Base-by-base conservation (phyloP, 2,888 invertebrate species). In the Drosophila mulleri region DNA sequence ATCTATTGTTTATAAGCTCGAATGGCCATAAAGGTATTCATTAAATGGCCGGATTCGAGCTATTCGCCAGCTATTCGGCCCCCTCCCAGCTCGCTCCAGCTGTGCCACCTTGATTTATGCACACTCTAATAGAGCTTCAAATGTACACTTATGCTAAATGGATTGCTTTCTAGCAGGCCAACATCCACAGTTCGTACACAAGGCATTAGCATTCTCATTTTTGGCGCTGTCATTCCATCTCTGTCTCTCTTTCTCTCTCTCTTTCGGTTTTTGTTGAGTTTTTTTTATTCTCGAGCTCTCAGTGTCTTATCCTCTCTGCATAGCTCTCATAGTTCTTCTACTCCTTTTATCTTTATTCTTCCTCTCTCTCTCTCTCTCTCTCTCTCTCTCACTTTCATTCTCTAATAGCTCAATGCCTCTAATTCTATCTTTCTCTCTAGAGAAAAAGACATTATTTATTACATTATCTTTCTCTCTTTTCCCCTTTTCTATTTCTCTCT, bases 1-100 rank as follows among this genome's bases (percentile, higher is more conserved):
- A 87, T 91, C 84, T 83, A 79, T 83, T 90, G 86, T 89, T 90
- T 91, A 89, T 90, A 87, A 76, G 71, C 53, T 73, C 60, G 65
- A 82, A 72, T 69, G 77, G 70, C 75, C 73, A 78, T 84, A 78
- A 82, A 87, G 84, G 88, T 89, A 73, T 82, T 79, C 84, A 88
- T 87, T 87, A 83, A 88, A 86, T 72, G 59, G 66, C 57, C 62
- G 26, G 60, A 45, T 37, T 47, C 67, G 20, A 45, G 47, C 45
- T 23, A 23, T 23, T 23, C 20, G 11, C 52, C 39, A 73, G 69
- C 67, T 58, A 50, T 54, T 60, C 44, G 18, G 11, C 47, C 26
- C 11, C 47, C 35, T 35, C 72, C 62, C 14, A 14, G n/a, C 2
- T 4, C 18, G 3, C 18, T 14, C 50, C 18, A 57, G 53, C 69